phyloP scores from a whole-genome alignment of 2,113 vertebrate species.

The Apodemus sylvaticus region DNA sequence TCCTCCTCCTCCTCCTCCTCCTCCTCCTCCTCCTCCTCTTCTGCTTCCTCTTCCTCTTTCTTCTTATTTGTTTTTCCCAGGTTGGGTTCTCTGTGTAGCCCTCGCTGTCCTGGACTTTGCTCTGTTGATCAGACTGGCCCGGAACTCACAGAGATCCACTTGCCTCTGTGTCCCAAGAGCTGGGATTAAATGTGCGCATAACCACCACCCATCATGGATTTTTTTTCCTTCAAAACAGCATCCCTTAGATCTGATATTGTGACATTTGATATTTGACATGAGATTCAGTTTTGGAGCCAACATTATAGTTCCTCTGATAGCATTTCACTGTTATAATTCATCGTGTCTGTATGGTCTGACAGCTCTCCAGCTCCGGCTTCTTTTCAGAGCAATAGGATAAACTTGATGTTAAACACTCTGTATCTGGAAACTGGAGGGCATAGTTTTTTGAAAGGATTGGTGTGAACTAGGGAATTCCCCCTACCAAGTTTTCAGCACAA shows the following conservation, averaged over 20 bases:
- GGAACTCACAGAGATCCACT: not conserved
- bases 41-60: too few relatives aligned
- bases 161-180: not conserved
- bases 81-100: not conserved
- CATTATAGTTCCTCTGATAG: conserved; percentile 34
- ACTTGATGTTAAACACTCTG: not conserved
- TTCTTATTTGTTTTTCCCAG: not conserved
- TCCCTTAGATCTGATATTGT: not conserved
- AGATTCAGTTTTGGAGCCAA: not conserved
- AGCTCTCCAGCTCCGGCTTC: conserved; percentile 17
- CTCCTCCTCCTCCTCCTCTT: too few relatives aligned
- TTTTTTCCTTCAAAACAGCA: not conserved
- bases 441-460: not conserved
- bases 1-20: too few relatives aligned
- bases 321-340: conserved; percentile 45
- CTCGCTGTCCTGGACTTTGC: not conserved
- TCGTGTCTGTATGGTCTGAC: not conserved
- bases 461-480: not conserved
- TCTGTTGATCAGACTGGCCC: not conserved
- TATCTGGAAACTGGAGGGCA: not conserved
- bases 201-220: not conserved
- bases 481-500: not conserved
- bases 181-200: not conserved
- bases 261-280: conserved; percentile 22
- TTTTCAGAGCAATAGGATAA: conserved; percentile 19